Percentiles rank a stretch among this genome's conserved stretches.
Evolutionary conservation across 2,797 vertebrate genomes (phyloP).

Genomic region (Sciurus carolinensis): DNA sequence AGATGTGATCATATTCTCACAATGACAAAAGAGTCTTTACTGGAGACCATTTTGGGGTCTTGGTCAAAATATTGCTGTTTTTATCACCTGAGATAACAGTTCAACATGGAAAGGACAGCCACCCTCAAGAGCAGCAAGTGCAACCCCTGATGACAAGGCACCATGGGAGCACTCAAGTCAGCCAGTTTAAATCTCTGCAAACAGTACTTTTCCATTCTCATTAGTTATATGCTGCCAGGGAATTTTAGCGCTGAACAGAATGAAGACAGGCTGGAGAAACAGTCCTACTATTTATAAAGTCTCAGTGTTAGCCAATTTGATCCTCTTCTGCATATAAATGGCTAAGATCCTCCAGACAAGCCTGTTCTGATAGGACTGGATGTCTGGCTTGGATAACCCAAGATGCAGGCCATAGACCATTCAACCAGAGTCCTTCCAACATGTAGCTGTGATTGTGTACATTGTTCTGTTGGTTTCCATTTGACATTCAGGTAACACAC

Average conservation of each 20-base stretch:
- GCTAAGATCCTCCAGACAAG: neutral
- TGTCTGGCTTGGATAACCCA: neutral
- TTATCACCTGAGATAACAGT: neutral
- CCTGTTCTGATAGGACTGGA: neutral
- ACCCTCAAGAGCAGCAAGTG: neutral
- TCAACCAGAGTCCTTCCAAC: neutral
- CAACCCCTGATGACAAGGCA: neutral
- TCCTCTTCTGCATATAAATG: slow-evolving; percentile 57
- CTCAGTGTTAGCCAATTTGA: slow-evolving; percentile 46
- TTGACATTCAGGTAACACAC: neutral
- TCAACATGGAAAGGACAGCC: neutral
- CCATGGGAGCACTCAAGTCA: neutral
- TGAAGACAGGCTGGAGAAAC: slow-evolving; percentile 72
- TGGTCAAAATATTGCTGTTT: slow-evolving; percentile 7
- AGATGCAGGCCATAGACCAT: neutral
- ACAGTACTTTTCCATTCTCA: slow-evolving; percentile 75
- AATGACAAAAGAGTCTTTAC: slow-evolving; percentile 2
- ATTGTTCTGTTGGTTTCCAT: neutral
- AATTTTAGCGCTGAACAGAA: slow-evolving; percentile 70
- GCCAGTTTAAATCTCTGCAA: slow-evolving; percentile 49
- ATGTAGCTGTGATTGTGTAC: neutral
- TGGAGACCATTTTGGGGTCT: neutral
- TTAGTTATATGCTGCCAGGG: slow-evolving; percentile 65
- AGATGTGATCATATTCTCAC: neutral
- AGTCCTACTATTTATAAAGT: slow-evolving; percentile 74